Conservation (phyloP, 2,888 invertebrate genomes). For the Ormyrus thymus region DNA sequence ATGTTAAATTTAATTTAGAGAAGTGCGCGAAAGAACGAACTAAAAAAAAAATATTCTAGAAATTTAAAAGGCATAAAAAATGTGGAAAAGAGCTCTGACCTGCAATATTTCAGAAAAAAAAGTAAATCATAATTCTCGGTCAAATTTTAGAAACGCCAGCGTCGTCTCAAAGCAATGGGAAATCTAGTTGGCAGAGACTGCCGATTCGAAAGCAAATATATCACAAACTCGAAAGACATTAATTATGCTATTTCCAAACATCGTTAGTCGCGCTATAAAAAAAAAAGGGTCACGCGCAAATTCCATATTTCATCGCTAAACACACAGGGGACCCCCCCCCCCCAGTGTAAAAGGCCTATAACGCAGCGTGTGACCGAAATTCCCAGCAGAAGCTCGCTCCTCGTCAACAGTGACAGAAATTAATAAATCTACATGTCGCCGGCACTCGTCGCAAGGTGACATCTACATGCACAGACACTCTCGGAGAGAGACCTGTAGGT, state of each 20-base stretch:
- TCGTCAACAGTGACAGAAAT: conserved; percentile 18
- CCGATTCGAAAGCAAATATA: no score
- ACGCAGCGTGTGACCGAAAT: not conserved
- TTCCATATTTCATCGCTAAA: no score
- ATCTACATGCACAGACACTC: not conserved
- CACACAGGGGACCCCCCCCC: no score
- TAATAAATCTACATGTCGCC: conserved; percentile 6
- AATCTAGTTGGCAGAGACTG: not conserved
- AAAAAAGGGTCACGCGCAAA: not conserved
- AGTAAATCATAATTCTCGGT: not conserved
- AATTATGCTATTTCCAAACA: no score
- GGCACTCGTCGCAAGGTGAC: not conserved
- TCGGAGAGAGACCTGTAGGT: conserved; percentile 19
- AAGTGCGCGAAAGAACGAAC: no score
- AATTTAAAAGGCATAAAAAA: not conserved
- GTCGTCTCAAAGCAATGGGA: not conserved
- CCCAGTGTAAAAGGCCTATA: no score
- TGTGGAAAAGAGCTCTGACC: no score
- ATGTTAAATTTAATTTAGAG: no score
- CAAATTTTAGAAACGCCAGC: not conserved
- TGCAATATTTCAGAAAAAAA: no score
- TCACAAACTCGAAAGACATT: no score
- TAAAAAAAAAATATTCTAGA: not conserved
- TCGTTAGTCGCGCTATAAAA: no score
- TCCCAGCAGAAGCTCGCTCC: not conserved